These are phyloP conservation scores for Nomada goodeniana DNA, from an alignment of 2,888 invertebrate species.

Conservation along the genomic window DNA sequence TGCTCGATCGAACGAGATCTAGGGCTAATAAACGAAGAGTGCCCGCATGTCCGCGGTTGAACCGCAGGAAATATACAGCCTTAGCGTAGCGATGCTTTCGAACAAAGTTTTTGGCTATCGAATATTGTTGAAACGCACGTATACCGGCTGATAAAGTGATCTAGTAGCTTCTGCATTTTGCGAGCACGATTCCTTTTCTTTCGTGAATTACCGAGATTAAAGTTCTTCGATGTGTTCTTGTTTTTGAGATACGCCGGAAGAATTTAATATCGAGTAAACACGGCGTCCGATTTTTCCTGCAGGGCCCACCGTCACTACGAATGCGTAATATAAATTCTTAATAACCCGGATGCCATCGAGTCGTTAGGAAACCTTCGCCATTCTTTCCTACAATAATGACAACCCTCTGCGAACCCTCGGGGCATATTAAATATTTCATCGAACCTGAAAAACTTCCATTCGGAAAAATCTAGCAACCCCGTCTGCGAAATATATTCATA, in stretches of 20 bases:
- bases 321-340: background rate
- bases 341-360: constrained; percentile 20
- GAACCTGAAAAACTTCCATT: background rate
- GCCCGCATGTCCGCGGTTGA: background rate
- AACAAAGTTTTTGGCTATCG: background rate
- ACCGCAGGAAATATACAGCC: background rate
- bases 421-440: background rate
- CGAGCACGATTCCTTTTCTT: background rate
- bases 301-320: background rate
- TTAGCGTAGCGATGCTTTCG: no score
- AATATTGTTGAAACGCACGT: background rate
- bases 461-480: no score
- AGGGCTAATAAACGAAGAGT: background rate
- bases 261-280: constrained; percentile 12
- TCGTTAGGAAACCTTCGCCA: background rate
- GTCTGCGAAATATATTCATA: background rate
- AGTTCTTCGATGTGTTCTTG: background rate
- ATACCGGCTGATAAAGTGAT: no score
- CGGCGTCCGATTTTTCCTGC: background rate
- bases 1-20: background rate
- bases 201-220: background rate
- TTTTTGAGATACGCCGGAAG: background rate
- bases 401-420: background rate
- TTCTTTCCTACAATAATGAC: background rate
- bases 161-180: no score